These are phyloP conservation scores for Gila robusta DNA, from an alignment of 2,797 vertebrate species.

Conservation along the genomic window DNA sequence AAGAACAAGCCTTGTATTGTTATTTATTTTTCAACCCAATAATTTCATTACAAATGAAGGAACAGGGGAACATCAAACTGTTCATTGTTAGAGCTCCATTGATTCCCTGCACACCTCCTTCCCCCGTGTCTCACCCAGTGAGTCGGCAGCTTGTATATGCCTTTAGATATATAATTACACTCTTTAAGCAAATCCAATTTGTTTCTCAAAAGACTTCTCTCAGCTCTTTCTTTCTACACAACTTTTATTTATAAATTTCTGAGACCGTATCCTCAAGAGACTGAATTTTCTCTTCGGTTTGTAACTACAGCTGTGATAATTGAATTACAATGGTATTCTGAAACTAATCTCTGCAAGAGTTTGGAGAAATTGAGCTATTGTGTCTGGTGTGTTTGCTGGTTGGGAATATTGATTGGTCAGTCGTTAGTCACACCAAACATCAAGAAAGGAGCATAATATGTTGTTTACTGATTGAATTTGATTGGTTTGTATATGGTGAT, in stretches of 20 bases:
- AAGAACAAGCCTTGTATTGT: background rate
- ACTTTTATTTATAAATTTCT: slow-evolving; percentile 15
- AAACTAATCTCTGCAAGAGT: background rate
- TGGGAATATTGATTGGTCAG: background rate
- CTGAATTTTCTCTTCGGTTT: slow-evolving; percentile 20
- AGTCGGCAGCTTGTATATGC: slow-evolving; percentile 12
- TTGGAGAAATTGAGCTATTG: background rate
- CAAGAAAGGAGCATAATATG: background rate
- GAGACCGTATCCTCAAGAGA: background rate
- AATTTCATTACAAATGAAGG: background rate
- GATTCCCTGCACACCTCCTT: slow-evolving; percentile 17
- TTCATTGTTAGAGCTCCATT: background rate
- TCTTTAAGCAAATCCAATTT: slow-evolving; percentile 52
- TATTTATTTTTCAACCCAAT: background rate
- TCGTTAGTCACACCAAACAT: background rate
- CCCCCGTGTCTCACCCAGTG: background rate
- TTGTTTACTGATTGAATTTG: background rate
- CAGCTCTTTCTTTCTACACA: slow-evolving; percentile 10
- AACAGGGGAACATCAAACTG: background rate
- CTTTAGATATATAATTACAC: slow-evolving; percentile 52
- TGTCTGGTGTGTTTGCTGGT: background rate
- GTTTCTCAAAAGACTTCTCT: slow-evolving; percentile 41
- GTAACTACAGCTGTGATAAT: slow-evolving; percentile 14
- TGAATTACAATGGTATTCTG: slow-evolving; percentile 10
- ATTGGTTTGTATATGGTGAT: background rate